Evolutionary conservation across 1,140 invertebrate genomes (phyloP), one percentile per base, ranked within the genome.

Genomic region (Himalopsyche phryganea): DNA sequence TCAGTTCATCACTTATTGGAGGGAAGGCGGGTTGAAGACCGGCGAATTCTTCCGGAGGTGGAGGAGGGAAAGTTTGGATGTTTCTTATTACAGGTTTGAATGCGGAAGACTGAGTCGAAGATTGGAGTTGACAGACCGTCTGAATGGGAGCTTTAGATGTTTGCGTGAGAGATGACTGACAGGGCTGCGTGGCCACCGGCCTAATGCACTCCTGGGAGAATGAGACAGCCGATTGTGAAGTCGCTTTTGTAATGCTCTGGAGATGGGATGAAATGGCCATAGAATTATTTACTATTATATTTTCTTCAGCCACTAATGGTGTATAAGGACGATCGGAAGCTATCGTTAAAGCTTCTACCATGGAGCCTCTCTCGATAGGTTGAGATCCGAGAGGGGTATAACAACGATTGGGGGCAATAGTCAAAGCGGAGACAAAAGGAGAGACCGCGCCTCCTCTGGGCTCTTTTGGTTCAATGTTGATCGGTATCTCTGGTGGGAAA

Each of bases 281-380:
- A 9, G 14, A 19, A 23, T 50, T 33, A 15, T 38, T 49, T 14
- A 6, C 9, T 14, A 32, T 11, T 20, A 20, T 58, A 46, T 35
- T 9, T 5, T 19, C 13, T 44, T 74, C 70, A 15, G 61, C 56
- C 6, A 72, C 71, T 44, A 81, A 74, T 33, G 78, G 79, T 62
- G 77, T 80, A 52, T 77, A 82, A 1, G 80, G 75, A 47, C 74
- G 69, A 49, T 88, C 84, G 2, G 88, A 84, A 1, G 88, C 88
- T 52, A 83, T 85, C 33, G 81, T 86, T n/a, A 91, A 66, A 2
- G 88, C 87, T 51, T 82, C 81, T 18, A 84, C 79, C 61, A 90
- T 82, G 10, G 86, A 78, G 14, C 71, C 71, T 58, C 74, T 66
- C 63, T 71, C 67, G 33, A 70, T 66, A 49, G 59, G 60, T 28